Percentiles rank a stretch among this genome's conserved stretches.
Evolutionary conservation across 2,888 invertebrate species (phyloP).

Genomic region (Adelphocoris suturalis): DNA sequence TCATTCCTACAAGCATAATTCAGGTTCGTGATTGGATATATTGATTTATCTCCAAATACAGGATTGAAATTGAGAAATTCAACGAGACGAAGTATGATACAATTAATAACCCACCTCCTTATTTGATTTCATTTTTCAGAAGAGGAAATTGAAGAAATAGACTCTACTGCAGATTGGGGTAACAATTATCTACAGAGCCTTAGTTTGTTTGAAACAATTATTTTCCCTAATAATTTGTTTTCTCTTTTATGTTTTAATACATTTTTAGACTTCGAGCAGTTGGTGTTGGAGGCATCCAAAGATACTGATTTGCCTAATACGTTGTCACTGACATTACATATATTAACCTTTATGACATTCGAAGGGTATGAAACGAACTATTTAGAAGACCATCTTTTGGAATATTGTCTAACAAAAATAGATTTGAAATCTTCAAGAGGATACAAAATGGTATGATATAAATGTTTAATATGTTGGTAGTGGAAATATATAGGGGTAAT

Average conservation of each 20-base stretch:
- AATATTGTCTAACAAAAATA: constrained; percentile 41
- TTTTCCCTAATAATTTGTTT: too few species aligned
- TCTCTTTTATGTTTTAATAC: too few species aligned
- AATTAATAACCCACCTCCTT: too few species aligned
- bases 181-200: neutral
- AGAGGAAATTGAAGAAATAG: neutral
- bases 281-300: constrained; percentile 42
- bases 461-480: too few species aligned
- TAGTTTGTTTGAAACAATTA: too few species aligned
- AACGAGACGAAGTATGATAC: too few species aligned
- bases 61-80: too few species aligned
- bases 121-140: neutral
- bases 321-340: neutral
- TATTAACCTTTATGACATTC: constrained; percentile 45
- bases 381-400: constrained; percentile 44
- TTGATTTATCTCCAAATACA: neutral
- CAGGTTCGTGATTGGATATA: neutral
- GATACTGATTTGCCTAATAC: constrained; percentile 5
- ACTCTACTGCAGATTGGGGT: neutral
- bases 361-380: constrained; percentile 58
- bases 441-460: constrained; percentile 35
- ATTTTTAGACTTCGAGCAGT: constrained; percentile 38
- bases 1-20: constrained; percentile 19
- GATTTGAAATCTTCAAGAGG: constrained; percentile 44
- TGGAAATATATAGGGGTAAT: too few species aligned